Conservation (phyloP, 2,797 vertebrate genomes). For the Peromyscus eremicus region DNA sequence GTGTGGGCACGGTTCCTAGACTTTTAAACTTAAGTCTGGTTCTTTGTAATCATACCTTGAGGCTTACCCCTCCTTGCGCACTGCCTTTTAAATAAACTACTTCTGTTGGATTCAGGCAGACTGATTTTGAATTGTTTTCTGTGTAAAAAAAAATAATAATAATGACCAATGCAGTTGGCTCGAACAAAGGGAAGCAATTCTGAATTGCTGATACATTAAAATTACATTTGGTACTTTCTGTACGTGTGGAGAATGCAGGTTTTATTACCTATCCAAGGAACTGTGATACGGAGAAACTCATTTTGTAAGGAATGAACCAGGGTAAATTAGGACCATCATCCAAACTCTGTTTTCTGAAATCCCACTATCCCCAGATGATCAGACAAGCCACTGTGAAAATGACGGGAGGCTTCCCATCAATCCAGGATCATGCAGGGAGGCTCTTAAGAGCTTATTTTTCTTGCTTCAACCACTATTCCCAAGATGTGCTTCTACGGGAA, state of each 20-base stretch:
- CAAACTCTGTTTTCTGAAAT: constrained; percentile 24
- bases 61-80: background rate
- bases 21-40: background rate
- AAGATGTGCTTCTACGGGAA: constrained; percentile 70
- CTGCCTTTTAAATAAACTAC: background rate
- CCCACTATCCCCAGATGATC: constrained; percentile 38
- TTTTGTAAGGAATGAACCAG: background rate
- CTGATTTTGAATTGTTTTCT: background rate
- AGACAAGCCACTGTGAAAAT: constrained; percentile 37
- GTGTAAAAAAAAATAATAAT: background rate
- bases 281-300: background rate
- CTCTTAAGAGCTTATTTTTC: constrained; percentile 75
- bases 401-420: constrained; percentile 46
- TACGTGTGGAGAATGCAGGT: background rate
- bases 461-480: constrained; percentile 77
- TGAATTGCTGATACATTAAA: background rate
- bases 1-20: background rate
- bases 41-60: background rate
- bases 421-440: constrained; percentile 44
- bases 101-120: constrained; percentile 22
- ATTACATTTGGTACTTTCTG: background rate
- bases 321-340: background rate
- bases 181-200: constrained; percentile 42
- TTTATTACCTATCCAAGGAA: background rate
- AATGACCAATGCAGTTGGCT: background rate